Conservation (phyloP, 2,113 vertebrate genomes). For the Perca fluviatilis region DNA sequence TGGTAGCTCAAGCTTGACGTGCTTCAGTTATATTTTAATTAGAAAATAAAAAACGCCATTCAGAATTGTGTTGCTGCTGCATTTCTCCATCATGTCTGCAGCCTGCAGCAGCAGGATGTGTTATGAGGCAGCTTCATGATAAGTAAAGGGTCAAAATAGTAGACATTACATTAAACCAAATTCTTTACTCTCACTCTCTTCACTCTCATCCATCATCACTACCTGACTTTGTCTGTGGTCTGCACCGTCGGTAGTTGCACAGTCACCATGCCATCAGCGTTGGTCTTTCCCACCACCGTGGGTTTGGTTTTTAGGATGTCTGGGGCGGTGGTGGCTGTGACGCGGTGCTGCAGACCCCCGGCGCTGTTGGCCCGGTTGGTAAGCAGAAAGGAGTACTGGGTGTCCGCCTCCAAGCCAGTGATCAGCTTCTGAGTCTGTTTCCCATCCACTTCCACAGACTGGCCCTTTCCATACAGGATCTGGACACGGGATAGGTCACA, state of each 20-base stretch:
- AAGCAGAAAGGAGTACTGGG: slow-evolving; percentile 95
- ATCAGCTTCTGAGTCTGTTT: slow-evolving; percentile 94
- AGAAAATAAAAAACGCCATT: no score
- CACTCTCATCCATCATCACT: slow-evolving; percentile 51
- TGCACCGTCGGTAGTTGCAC: slow-evolving; percentile 94
- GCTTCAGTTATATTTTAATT: no score
- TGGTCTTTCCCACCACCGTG: slow-evolving; percentile 93
- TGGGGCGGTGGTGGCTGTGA: slow-evolving; percentile 93
- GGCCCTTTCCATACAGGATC: slow-evolving; percentile 97
- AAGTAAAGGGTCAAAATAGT: no score
- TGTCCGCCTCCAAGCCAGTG: slow-evolving; percentile 93
- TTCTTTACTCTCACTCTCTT: neutral
- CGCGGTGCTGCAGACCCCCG: slow-evolving; percentile 95
- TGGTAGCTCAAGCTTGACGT: no score
- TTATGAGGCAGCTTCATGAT: no score
- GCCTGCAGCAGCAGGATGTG: no score
- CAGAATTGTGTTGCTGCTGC: no score
- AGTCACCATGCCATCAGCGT: slow-evolving; percentile 95
- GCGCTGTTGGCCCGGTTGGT: slow-evolving; percentile 96
- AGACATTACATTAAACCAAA: neutral
- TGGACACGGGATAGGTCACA: slow-evolving; percentile 60
- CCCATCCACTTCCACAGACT: slow-evolving; percentile 95
- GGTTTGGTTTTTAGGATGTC: slow-evolving; percentile 95
- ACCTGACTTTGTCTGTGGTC: slow-evolving; percentile 94
- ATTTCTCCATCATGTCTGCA: no score